Percentiles rank a stretch among this genome's conserved stretches.
phyloP scores from a whole-genome alignment of 2,797 vertebrate species.

The Muscicapa comitata region DNA sequence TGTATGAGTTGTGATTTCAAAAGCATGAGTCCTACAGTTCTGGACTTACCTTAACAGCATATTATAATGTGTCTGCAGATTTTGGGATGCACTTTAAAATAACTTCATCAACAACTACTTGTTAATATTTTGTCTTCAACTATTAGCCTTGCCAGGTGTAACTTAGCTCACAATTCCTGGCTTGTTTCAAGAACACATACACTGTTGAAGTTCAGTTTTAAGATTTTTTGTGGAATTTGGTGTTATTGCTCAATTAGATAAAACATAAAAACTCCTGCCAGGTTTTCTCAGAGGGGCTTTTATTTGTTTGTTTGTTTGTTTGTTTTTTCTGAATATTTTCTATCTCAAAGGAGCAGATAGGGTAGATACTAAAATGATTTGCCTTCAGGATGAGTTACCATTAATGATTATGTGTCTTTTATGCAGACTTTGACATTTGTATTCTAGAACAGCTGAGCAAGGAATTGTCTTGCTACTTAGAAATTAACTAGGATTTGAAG shows the following conservation, averaged over 20 bases:
- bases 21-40: neutral
- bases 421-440: neutral
- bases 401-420: neutral
- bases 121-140: neutral
- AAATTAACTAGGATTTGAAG: neutral
- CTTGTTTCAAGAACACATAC: neutral
- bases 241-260: neutral
- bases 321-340: neutral
- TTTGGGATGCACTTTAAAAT: neutral
- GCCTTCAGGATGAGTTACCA: neutral
- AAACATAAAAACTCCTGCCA: neutral
- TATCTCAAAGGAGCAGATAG: neutral
- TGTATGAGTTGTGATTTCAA: neutral
- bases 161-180: neutral
- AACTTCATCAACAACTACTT: neutral
- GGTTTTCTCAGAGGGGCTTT: neutral
- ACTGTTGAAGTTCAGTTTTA: neutral
- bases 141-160: neutral
- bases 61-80: neutral
- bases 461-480: neutral
- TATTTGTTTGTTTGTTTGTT: neutral
- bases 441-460: neutral
- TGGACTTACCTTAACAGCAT: neutral
- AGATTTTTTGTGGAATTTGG: neutral
- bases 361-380: neutral